These are phyloP conservation scores for Piliocolobus tephrosceles DNA, from an alignment of 2,113 vertebrate species.

Conservation along the genomic window DNA sequence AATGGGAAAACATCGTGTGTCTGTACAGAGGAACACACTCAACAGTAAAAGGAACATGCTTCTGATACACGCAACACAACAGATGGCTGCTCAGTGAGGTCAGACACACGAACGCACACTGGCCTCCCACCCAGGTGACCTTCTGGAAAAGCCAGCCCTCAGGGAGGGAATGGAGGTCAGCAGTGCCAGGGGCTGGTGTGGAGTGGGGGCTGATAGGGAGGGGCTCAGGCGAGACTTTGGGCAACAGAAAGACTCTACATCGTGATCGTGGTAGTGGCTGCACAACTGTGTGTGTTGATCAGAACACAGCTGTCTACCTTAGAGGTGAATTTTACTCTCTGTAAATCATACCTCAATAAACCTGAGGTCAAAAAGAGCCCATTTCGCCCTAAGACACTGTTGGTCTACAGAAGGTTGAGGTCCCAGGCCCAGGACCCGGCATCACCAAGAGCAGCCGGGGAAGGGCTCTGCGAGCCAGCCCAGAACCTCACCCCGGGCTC, in stretches of 20 bases:
- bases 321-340: background rate
- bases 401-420: too few relatives aligned
- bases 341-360: background rate
- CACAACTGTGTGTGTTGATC: too few relatives aligned
- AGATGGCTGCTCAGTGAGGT: background rate
- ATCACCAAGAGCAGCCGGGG: fast-evolving
- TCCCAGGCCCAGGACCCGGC: fast-evolving
- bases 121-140: too few relatives aligned
- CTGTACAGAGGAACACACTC: too few relatives aligned
- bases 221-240: background rate
- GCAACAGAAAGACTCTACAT: background rate
- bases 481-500: background rate
- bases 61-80: fast-evolving
- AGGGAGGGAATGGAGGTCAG: too few relatives aligned
- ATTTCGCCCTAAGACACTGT: too few relatives aligned
- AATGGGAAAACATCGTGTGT: background rate
- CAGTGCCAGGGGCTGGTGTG: too few relatives aligned
- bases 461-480: too few relatives aligned
- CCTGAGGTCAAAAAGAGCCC: background rate
- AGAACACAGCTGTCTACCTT: background rate
- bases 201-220: background rate
- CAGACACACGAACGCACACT: background rate
- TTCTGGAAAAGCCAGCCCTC: background rate
- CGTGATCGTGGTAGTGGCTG: background rate
- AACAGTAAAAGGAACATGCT: background rate